phyloP scores from a whole-genome alignment of 2,113 vertebrate genomes.

The Pelecanoides urinatrix region DNA sequence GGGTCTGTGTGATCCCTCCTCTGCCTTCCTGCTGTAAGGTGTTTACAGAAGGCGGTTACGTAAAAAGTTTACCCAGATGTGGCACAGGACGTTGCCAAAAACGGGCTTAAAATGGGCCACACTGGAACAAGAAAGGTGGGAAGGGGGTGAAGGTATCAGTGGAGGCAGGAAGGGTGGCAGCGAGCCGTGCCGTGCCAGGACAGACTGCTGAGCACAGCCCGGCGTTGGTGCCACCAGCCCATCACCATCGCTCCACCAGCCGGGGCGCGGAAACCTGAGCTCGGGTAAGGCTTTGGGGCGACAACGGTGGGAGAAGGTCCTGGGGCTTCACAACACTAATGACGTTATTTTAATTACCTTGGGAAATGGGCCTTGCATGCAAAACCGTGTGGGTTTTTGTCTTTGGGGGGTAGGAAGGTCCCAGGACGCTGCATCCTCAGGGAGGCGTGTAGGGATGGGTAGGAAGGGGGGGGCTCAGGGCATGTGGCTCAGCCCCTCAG shows the following conservation, averaged over 20 bases:
- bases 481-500: neutral
- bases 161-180: neutral
- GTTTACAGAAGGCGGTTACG: neutral
- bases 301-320: neutral
- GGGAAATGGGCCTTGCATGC: neutral
- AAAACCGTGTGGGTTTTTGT: neutral
- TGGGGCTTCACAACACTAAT: neutral
- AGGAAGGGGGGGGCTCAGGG: neutral
- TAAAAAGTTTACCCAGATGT: neutral
- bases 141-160: neutral
- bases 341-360: neutral
- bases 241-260: neutral
- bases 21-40: neutral
- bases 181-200: neutral
- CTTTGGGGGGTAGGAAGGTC: neutral
- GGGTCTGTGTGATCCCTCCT: neutral
- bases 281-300: neutral
- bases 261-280: neutral
- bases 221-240: neutral
- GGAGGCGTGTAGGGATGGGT: fast-evolving
- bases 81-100: neutral
- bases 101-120: neutral
- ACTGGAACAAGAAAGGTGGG: neutral
- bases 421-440: neutral
- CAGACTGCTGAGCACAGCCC: neutral